These are phyloP conservation scores for Nettapus auritus DNA, from an alignment of 2,113 vertebrate species.

Conservation along the genomic window DNA sequence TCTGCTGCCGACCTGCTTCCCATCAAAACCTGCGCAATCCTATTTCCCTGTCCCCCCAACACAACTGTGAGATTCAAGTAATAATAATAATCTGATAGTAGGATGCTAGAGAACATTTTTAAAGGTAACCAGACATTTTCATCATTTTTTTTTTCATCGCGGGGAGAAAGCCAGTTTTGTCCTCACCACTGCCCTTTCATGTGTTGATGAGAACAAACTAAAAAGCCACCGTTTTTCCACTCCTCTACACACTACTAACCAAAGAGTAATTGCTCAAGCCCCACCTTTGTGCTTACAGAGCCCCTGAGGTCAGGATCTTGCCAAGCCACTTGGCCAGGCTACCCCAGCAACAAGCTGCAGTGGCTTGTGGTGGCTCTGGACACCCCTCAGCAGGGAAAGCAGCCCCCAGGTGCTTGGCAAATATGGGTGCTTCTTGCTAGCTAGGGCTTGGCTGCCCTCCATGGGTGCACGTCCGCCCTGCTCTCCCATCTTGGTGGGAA, in stretches of 20 bases:
- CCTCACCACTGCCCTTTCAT: neutral
- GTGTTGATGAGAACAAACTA: neutral
- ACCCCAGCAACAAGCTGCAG: neutral
- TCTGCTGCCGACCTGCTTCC: conserved; percentile 3
- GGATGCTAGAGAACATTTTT: neutral
- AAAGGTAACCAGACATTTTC: neutral
- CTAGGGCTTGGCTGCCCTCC: neutral
- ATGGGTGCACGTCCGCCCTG: accelerated
- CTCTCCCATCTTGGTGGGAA: neutral
- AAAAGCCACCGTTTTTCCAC: neutral
- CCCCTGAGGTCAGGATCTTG: neutral
- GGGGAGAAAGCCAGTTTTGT: neutral
- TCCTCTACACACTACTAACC: neutral
- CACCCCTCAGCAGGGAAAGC: neutral
- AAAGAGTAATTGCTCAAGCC: neutral
- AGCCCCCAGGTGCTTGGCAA: neutral
- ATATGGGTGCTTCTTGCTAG: neutral
- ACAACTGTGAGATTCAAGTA: neutral
- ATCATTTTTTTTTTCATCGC: neutral
- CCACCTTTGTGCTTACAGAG: neutral
- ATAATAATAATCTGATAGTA: neutral
- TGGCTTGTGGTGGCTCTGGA: neutral
- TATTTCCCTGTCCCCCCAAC: neutral
- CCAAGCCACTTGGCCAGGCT: neutral
- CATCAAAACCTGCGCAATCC: neutral